Evolutionary conservation across 1,140 invertebrate genomes (phyloP).

Genomic region (Eriocheir sinensis): DNA sequence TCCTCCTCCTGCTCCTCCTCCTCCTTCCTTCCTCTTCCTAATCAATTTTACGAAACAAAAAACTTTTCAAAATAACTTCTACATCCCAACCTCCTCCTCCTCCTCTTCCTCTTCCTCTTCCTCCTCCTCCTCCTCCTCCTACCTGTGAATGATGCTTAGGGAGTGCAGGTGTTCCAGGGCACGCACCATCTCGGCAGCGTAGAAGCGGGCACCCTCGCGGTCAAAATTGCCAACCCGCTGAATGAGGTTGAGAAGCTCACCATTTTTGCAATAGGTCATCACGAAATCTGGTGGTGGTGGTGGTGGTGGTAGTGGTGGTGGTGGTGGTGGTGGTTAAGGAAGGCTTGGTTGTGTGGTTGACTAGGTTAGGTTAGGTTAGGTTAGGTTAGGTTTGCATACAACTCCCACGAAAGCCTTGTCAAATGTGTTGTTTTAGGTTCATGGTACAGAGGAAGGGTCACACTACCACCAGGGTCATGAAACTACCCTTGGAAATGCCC

Average conservation of each 20-base stretch:
- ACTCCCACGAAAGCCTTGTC: no score
- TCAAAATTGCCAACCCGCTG: constrained; percentile 95
- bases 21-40: no score
- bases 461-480: no score
- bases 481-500: no score
- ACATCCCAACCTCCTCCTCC: background rate
- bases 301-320: background rate
- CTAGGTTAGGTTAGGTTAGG: background rate
- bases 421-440: no score
- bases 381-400: no score
- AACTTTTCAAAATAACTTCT: background rate
- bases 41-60: no score
- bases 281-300: constrained; percentile 90
- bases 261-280: constrained; percentile 96
- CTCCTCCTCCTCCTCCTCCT: constrained; percentile 7
- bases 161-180: constrained; percentile 96
- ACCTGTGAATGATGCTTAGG: constrained; percentile 94
- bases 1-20: no score
- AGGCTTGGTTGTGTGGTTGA: background rate
- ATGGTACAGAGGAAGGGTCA: no score
- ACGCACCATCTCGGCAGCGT: constrained; percentile 94
- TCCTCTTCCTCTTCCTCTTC: no score
- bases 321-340: background rate
- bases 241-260: constrained; percentile 95
- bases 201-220: constrained; percentile 94